Conservation (phyloP, 2,797 vertebrate genomes). For the Anas bahamensis region DNA sequence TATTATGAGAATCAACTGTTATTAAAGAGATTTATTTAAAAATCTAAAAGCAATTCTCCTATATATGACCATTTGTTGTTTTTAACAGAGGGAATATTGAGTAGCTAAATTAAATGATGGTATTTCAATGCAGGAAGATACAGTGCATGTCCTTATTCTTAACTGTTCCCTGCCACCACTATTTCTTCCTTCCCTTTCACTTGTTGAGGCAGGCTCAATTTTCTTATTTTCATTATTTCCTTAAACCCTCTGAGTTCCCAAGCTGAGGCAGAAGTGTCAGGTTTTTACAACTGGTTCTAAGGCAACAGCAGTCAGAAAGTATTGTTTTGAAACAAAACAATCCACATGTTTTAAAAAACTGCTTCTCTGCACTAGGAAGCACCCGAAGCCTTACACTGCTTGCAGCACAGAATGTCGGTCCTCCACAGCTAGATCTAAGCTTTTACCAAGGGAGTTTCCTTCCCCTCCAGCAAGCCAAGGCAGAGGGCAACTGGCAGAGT, state of each 20-base stretch:
- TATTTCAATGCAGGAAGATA: not conserved
- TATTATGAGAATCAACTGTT: not conserved
- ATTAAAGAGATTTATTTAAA: not conserved
- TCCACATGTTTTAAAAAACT: not conserved
- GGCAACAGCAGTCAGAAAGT: not conserved
- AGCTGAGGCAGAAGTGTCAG: not conserved
- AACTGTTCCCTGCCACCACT: not conserved
- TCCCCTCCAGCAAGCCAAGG: not conserved
- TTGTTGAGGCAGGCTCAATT: not conserved
- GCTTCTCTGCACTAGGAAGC: not conserved
- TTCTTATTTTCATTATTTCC: not conserved
- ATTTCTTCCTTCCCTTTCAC: not conserved
- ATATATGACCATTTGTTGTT: not conserved
- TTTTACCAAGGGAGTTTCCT: conserved; percentile 13
- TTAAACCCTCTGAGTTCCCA: not conserved
- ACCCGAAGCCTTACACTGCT: not conserved
- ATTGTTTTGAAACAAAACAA: conserved; percentile 12
- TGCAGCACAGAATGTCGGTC: not conserved
- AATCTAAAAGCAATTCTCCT: not conserved
- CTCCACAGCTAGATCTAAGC: not conserved
- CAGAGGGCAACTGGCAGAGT: not conserved
- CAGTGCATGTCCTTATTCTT: not conserved
- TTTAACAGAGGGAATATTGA: not conserved
- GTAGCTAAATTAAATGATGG: not conserved
- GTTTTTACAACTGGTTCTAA: not conserved